Evolutionary conservation across 2,888 invertebrate genomes (phyloP).

Genomic region (Drosophila emarginata): DNA sequence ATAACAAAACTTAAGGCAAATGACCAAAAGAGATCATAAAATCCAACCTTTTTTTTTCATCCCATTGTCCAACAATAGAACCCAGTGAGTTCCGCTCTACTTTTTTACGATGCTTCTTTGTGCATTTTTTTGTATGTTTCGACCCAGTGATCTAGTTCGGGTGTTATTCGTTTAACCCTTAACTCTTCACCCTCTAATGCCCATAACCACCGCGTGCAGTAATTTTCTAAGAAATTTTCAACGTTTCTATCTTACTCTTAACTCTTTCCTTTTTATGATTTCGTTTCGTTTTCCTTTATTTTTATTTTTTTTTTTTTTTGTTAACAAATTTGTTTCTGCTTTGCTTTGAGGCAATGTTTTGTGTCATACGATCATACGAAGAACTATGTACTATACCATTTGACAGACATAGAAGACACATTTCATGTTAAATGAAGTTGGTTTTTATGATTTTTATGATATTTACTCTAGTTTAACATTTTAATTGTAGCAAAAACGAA

Average conservation of each 20-base stretch:
- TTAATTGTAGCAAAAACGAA: slow-evolving; percentile 65
- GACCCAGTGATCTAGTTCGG: slow-evolving; percentile 70
- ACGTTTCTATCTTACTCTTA: slow-evolving; percentile 25
- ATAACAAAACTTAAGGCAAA: slow-evolving; percentile 22
- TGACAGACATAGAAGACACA: neutral
- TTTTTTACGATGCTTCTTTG: slow-evolving; percentile 67
- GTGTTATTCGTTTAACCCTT: slow-evolving; percentile 46
- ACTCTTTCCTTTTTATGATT: slow-evolving; percentile 34
- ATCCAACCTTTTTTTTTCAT: neutral
- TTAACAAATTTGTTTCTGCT: too few relatives aligned
- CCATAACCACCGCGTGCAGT: slow-evolving; percentile 3
- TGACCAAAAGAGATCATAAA: slow-evolving; percentile 30
- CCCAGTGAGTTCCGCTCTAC: slow-evolving; percentile 60
- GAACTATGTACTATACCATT: slow-evolving; percentile 39
- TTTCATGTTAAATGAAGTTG: slow-evolving; percentile 7
- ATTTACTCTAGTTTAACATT: slow-evolving; percentile 76
- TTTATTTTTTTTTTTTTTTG: slow-evolving; percentile 31
- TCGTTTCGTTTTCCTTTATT: slow-evolving; percentile 26
- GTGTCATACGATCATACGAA: slow-evolving; percentile 26
- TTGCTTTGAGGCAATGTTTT: slow-evolving; percentile 70
- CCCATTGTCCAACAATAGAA: slow-evolving; percentile 5
- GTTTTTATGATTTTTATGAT: slow-evolving; percentile 34
- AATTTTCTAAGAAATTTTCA: slow-evolving; percentile 21
- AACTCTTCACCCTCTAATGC: neutral
- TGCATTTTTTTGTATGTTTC: slow-evolving; percentile 54